Evolutionary conservation across 2,113 vertebrate species (phyloP).

Genomic region (Globicephala melas): DNA sequence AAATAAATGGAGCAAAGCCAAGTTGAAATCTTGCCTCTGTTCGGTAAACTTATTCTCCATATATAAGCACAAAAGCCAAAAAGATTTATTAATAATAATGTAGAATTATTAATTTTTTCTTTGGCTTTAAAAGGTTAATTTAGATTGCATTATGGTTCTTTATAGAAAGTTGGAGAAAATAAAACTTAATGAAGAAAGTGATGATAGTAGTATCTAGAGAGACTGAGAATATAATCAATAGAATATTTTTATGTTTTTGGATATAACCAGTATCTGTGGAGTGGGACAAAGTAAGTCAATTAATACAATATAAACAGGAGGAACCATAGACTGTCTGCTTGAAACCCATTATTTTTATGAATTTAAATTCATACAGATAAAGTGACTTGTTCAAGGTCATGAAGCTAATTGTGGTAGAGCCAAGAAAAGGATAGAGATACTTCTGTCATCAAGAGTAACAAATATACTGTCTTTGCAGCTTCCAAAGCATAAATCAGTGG

Average conservation of each 20-base stretch:
- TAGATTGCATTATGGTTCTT: constrained; percentile 2
- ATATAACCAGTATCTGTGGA: not conserved
- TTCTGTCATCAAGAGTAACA: constrained; percentile 26
- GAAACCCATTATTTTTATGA: not conserved
- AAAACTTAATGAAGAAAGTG: constrained; percentile 26
- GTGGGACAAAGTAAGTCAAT: not conserved
- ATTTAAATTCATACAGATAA: constrained; percentile 15
- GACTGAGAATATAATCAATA: not conserved
- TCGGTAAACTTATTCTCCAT: not conserved
- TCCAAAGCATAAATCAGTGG: constrained; percentile 96
- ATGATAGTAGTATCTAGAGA: not conserved
- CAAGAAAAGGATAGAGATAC: not conserved
- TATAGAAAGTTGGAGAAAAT: not conserved
- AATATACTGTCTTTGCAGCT: constrained; percentile 81
- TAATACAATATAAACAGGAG: not conserved
- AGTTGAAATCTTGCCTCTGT: not conserved
- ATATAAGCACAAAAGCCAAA: not conserved
- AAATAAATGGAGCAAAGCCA: constrained; percentile 28
- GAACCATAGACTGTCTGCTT: not conserved
- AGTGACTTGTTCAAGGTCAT: not conserved
- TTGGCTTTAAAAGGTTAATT: not conserved
- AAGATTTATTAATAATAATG: not conserved
- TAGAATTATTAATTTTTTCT: constrained; percentile 19
- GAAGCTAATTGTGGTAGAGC: not conserved
- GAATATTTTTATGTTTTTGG: not conserved